Percentiles rank a stretch among this genome's conserved stretches.
These are phyloP conservation scores for Drosophila formosana DNA, from an alignment of 2,888 invertebrate genomes.

Conservation along the genomic window DNA sequence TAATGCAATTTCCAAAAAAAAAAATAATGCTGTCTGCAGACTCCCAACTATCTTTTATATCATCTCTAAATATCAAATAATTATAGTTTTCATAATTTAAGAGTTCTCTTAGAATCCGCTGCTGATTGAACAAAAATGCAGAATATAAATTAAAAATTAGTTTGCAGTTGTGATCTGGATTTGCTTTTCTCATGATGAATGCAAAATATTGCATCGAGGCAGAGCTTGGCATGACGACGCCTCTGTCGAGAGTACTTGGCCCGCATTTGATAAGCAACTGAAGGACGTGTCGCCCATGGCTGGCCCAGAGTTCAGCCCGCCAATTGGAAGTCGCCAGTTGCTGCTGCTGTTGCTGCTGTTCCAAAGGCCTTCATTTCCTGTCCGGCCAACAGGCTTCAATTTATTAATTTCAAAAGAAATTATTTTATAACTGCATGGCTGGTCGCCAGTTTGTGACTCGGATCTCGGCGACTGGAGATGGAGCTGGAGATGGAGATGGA, in stretches of 20 bases:
- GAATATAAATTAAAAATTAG: neutral
- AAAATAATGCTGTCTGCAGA: too few species aligned
- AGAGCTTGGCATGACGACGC: conserved; percentile 18
- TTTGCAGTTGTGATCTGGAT: neutral
- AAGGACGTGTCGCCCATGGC: conserved; percentile 51
- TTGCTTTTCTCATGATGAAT: neutral
- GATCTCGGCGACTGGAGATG: too few species aligned
- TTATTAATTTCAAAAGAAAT: conserved; percentile 79
- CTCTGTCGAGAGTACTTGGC: conserved; percentile 46
- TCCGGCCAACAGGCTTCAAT: conserved; percentile 67
- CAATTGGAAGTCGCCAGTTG: conserved; percentile 48
- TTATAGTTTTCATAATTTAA: neutral
- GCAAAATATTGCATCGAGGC: neutral
- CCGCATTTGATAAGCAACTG: conserved; percentile 56
- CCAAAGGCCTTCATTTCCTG: conserved; percentile 63
- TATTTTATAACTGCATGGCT: conserved; percentile 67
- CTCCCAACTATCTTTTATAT: too few species aligned
- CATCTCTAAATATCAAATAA: too few species aligned
- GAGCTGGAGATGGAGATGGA: neutral
- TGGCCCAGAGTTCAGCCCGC: conserved; percentile 3
- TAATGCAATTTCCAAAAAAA: too few species aligned
- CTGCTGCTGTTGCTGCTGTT: conserved; percentile 33
- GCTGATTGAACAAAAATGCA: neutral
- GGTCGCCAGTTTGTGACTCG: conserved; percentile 13
- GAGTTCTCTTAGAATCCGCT: neutral